A percentile compares a stretch with the other conserved stretches of the same genome.
These are phyloP conservation scores for Melanchra persicariae DNA, from an alignment of 2,888 invertebrate genomes.

Conservation along the genomic window DNA sequence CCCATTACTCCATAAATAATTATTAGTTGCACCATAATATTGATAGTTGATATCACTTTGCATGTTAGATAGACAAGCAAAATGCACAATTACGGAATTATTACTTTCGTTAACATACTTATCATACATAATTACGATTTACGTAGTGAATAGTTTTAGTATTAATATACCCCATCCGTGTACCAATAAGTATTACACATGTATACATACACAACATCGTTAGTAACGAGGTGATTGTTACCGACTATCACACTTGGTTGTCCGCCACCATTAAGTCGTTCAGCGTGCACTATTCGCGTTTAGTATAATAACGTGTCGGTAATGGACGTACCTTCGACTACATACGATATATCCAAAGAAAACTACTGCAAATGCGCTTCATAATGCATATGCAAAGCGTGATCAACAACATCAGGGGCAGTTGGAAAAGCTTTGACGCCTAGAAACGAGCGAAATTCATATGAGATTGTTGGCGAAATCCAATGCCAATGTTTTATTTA, in stretches of 20 bases:
- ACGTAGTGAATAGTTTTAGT: conserved; percentile 53
- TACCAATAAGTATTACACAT: conserved; percentile 38
- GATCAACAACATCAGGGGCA: conserved; percentile 91
- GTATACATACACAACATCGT: conserved; percentile 54
- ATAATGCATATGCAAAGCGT: conserved; percentile 92
- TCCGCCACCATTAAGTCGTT: conserved; percentile 83
- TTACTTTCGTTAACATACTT: conserved; percentile 9
- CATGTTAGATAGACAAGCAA: conserved; percentile 61
- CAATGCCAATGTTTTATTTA: conserved; percentile 73
- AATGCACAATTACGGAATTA: conserved; percentile 3
- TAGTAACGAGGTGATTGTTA: conserved; percentile 59
- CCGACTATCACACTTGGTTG: conserved; percentile 57
- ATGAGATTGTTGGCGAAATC: conserved; percentile 78
- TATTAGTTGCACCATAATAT: conserved; percentile 48
- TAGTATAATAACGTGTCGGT: conserved; percentile 86
- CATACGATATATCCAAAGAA: conserved; percentile 91
- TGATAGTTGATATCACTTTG: conserved; percentile 51
- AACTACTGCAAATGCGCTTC: conserved; percentile 92
- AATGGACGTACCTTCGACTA: conserved; percentile 91
- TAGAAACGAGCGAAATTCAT: conserved; percentile 90
- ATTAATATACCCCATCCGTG: conserved; percentile 57
- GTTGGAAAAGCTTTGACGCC: conserved; percentile 91
- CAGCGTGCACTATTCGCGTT: conserved; percentile 84
- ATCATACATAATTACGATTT: conserved; percentile 22
- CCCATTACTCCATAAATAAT: conserved; percentile 81